phyloP scores from a whole-genome alignment of 2,797 vertebrate genomes.

The Rhinatrema bivittatum region DNA sequence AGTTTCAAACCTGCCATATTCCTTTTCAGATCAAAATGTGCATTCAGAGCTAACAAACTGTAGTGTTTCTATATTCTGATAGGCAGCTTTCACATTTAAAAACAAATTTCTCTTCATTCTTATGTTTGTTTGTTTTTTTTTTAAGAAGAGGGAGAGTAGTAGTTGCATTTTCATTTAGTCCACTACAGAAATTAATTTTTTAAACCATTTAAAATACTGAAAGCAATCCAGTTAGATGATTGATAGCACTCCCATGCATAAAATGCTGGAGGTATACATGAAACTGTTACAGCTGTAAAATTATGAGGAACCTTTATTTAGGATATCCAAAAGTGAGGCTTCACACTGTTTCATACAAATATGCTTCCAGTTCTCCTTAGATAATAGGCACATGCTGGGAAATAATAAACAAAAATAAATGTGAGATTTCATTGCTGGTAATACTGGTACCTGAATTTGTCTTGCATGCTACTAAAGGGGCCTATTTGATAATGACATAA shows the following conservation, averaged over 20 bases:
- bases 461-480: conserved; percentile 3
- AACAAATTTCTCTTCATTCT: conserved; percentile 19
- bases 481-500: conserved; percentile 14
- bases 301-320: conserved; percentile 17
- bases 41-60: conserved; percentile 37
- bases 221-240: conserved; percentile 34
- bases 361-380: conserved; percentile 9
- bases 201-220: conserved; percentile 17
- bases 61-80: conserved; percentile 16
- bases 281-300: conserved; percentile 19
- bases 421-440: neutral
- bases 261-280: neutral
- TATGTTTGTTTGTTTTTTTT: no score
- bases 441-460: conserved; percentile 6
- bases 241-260: conserved; percentile 16
- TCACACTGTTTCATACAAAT: conserved; percentile 2
- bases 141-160: conserved; percentile 1
- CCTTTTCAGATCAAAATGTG: conserved; percentile 53
- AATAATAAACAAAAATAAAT: conserved; percentile 7
- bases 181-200: neutral
- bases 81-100: conserved; percentile 47
- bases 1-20: conserved; percentile 39
- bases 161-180: conserved; percentile 15
- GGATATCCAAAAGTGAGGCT: conserved; percentile 7
- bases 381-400: conserved; percentile 7